Conservation (phyloP, 1,140 invertebrate species). For the Wasmannia auropunctata region DNA sequence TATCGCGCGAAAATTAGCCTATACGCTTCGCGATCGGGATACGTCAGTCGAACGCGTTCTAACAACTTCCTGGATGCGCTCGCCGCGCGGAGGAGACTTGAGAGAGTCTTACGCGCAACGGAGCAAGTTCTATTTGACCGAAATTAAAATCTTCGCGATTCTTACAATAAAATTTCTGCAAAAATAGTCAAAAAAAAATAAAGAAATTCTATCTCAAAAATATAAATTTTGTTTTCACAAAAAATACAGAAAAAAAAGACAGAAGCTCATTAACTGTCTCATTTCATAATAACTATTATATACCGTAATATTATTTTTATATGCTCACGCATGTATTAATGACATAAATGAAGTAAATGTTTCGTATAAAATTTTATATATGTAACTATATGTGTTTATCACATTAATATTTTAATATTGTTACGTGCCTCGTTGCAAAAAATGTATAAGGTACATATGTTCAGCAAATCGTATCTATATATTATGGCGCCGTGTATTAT, state of each 20-base stretch:
- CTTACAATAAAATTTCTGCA: not conserved
- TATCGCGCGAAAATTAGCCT: constrained; percentile 41
- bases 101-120: not conserved
- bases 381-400: not conserved
- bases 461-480: not conserved
- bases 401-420: not conserved
- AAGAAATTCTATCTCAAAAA: not conserved
- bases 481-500: not conserved
- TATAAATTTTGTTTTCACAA: not conserved
- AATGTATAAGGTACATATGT: not conserved
- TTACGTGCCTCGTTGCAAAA: not conserved
- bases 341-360: not conserved
- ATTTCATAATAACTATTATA: not conserved
- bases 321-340: not conserved
- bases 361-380: not conserved
- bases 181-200: not conserved
- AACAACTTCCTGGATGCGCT: constrained; percentile 30
- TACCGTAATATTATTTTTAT: not conserved
- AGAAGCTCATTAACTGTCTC: not conserved
- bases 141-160: not conserved
- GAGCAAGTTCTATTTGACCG: not conserved
- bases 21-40: not conserved
- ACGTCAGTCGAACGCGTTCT: not conserved
- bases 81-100: too few relatives aligned
- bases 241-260: not conserved